Evolutionary conservation across 2,888 invertebrate genomes (phyloP), one percentile per base, ranked within the genome.

Genomic region (Polia nebulosa): DNA sequence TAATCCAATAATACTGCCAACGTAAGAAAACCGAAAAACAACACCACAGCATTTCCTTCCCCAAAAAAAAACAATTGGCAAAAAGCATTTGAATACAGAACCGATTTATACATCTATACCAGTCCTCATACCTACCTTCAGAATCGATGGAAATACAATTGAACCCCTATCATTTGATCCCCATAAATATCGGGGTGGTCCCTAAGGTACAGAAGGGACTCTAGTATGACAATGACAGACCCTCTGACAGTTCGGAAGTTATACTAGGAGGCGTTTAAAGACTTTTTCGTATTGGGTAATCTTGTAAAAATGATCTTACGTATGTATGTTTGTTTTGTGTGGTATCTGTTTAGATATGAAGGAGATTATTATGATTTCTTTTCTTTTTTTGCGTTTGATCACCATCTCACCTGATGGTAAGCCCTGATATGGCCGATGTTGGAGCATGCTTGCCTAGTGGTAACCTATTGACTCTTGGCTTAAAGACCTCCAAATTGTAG

Each of bases 81-180:
- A 52, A n/a, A 2, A 20, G 7, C 3, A 52, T 52, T 52, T 52
- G 52, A 52, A 52, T 52, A 32, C 20, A 52, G 52, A 52, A 52
- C 20, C 52, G 52, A 52, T 52, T 52, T 52, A 29, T 20, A 32
- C 52, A 3, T 20, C 52, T 13, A 7, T 34, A 52, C 51, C 29
- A 13, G 45, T 52, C 29, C 27, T 47, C 39, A 17, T 39, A 34
- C 59, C 59, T 8, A 7, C 39, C 44, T 55, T 36, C 20, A 17
- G 34, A 70, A 60, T 36, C 62, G 29, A 67, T 75, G 66, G 72
- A 80, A 78, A 72, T 75, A 77, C 57, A 73, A 72, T 73, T 62
- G 80, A 69, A 70, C 72, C 78, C 75, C 74, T 81, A 85, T 87
- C 87, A 86, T 87, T 86, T 84, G 84, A 83, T 76, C 82, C 76